phyloP scores from a whole-genome alignment of 2,888 invertebrate genomes.

The Diplazon laetatorius region DNA sequence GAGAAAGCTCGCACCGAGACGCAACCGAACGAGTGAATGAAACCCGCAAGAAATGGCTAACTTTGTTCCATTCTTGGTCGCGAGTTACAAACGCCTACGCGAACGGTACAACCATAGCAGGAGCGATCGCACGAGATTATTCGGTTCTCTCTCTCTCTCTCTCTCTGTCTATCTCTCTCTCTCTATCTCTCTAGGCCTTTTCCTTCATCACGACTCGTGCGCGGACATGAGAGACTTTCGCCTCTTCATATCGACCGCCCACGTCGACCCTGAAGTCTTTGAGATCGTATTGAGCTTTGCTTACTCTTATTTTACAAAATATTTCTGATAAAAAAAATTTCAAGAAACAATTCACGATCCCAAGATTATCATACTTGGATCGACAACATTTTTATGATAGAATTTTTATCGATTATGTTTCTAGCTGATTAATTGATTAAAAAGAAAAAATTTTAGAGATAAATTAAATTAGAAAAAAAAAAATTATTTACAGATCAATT shows the following conservation, averaged over 20 bases:
- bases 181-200: neutral
- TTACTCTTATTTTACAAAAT: neutral
- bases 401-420: no score
- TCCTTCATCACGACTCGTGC: no score
- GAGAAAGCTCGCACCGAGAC: slow-evolving; percentile 39
- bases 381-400: no score
- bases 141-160: slow-evolving; percentile 5
- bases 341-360: no score
- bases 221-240: slow-evolving; percentile 59
- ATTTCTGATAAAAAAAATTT: neutral
- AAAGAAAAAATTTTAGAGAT: no score
- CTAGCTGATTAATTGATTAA: no score
- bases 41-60: slow-evolving; percentile 49
- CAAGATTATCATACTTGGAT: no score
- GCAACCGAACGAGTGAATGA: slow-evolving; percentile 40
- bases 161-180: neutral
- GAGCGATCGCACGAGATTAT: slow-evolving; percentile 37
- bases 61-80: slow-evolving; percentile 43
- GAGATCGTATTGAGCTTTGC: slow-evolving; percentile 38
- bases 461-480: no score
- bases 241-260: slow-evolving; percentile 56
- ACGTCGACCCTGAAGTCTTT: slow-evolving; percentile 57
- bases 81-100: slow-evolving; percentile 42
- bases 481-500: no score
- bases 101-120: slow-evolving; percentile 43